Conservation (phyloP, 2,888 invertebrate genomes). For the Pristionchus entomophagus region DNA sequence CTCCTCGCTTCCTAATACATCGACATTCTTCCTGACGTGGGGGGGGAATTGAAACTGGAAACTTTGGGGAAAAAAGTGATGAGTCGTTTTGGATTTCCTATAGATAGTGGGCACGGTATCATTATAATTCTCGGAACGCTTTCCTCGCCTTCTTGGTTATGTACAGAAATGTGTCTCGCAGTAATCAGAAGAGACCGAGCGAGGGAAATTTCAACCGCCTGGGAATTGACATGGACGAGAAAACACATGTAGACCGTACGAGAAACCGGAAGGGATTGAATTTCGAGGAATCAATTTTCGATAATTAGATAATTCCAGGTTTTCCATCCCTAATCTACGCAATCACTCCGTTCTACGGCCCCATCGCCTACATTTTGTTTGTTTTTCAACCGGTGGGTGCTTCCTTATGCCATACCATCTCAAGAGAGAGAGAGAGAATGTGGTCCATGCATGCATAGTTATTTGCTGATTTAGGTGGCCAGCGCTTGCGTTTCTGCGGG, state of each 20-base stretch:
- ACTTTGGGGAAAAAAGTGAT: too few relatives aligned
- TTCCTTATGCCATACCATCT: too few relatives aligned
- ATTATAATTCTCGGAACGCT: too few relatives aligned
- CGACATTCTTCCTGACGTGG: too few relatives aligned
- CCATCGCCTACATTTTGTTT: constrained; percentile 73
- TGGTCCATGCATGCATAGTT: too few relatives aligned
- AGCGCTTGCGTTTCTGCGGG: constrained; percentile 73
- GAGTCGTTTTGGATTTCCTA: too few relatives aligned
- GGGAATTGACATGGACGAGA: constrained; percentile 6
- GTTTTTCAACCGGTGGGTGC: constrained; percentile 66
- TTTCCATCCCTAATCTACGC: constrained; percentile 59
- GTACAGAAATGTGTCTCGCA: constrained; percentile 55
- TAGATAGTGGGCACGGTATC: too few relatives aligned
- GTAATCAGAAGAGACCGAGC: neutral
- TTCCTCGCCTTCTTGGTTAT: constrained; percentile 70
- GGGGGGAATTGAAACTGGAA: too few relatives aligned
- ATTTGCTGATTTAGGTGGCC: constrained; percentile 52
- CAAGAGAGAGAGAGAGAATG: too few relatives aligned
- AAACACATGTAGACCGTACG: neutral
- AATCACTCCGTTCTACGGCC: constrained; percentile 63
- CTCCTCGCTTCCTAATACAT: too few relatives aligned
- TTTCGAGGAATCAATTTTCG: neutral
- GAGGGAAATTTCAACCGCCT: constrained; percentile 19
- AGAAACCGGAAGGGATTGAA: neutral
- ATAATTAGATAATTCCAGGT: constrained; percentile 3